Evolutionary conservation across 1,140 invertebrate species (phyloP).

Genomic region (Berghia stephanieae): DNA sequence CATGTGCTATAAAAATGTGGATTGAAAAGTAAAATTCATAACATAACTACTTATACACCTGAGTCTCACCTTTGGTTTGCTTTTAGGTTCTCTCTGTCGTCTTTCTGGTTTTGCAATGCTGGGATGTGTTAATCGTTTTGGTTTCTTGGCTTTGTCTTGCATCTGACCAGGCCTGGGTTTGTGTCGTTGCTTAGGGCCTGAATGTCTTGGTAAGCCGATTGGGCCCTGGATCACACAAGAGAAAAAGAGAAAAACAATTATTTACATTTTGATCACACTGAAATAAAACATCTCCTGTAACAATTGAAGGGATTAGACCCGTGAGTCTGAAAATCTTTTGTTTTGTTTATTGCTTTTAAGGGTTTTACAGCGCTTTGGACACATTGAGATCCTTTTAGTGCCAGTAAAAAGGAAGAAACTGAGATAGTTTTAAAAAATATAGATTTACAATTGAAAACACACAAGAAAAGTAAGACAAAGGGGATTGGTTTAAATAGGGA

Average conservation of each 20-base stretch:
- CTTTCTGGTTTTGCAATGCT: not conserved
- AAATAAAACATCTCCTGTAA: no score
- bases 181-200: slow-evolving; percentile 62
- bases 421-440: no score
- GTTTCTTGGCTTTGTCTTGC: slow-evolving; percentile 10
- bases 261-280: not conserved
- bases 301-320: no score
- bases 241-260: not conserved
- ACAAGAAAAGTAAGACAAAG: no score
- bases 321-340: no score
- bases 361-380: no score
- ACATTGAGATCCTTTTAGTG: no score
- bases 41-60: not conserved
- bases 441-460: no score
- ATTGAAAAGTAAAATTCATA: not conserved
- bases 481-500: no score
- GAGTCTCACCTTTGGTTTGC: not conserved
- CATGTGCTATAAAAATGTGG: not conserved
- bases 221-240: slow-evolving; percentile 14
- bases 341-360: no score
- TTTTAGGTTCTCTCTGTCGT: not conserved
- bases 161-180: slow-evolving; percentile 40
- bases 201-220: slow-evolving; percentile 57
- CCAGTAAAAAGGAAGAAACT: no score
- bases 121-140: no score